Conservation (phyloP, 2,113 vertebrate genomes). For the Aphelocoma coerulescens region DNA sequence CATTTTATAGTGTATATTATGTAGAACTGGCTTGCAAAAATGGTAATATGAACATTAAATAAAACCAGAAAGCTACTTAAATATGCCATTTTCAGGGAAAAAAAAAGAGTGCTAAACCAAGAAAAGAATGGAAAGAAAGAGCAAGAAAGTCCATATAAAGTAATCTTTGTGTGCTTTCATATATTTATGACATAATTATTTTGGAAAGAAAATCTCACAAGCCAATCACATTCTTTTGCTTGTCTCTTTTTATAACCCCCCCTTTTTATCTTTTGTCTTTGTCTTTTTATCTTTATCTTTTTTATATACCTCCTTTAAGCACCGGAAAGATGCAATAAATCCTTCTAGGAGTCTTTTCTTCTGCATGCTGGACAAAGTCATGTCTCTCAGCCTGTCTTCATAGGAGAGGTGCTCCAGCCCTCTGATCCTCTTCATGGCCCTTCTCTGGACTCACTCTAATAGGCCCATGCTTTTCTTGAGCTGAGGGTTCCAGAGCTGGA, state of each 20-base stretch:
- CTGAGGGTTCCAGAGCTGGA: not conserved
- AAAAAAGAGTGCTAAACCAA: not conserved
- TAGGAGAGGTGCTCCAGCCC: not conserved
- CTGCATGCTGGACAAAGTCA: not conserved
- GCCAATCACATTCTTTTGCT: not conserved
- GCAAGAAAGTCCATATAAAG: not conserved
- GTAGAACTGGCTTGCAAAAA: not conserved
- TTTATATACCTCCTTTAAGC: not conserved
- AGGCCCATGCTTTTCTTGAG: not conserved
- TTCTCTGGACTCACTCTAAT: not conserved
- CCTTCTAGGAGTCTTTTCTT: not conserved
- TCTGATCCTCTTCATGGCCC: not conserved
- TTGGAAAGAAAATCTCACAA: not conserved
- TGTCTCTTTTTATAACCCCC: accelerated
- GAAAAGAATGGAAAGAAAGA: not conserved
- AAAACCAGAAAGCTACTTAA: not conserved
- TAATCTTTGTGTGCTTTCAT: not conserved
- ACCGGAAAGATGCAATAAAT: not conserved
- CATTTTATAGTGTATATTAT: not conserved
- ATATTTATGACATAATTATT: not conserved
- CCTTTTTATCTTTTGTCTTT: not conserved
- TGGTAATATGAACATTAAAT: not conserved
- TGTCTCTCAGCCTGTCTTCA: not conserved
- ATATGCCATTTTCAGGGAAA: not conserved
- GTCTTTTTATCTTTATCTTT: not conserved